A percentile compares a stretch with the other conserved stretches of the same genome.
Evolutionary conservation across 2,888 invertebrate species (phyloP).

Genomic region (Zeuzera pyrina): DNA sequence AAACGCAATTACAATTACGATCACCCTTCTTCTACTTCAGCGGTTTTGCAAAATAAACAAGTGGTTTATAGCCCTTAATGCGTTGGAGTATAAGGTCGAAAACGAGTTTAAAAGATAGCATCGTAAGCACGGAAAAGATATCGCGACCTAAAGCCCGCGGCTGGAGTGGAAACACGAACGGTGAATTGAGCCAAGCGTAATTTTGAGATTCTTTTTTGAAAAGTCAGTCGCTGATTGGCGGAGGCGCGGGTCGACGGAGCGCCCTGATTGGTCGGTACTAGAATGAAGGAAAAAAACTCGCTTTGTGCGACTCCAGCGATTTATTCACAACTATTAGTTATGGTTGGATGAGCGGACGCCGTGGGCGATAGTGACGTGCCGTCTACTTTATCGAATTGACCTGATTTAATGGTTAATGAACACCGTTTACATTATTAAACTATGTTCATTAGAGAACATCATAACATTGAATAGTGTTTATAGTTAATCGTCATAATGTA

Average conservation of each 20-base stretch:
- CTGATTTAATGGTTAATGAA: too few species aligned
- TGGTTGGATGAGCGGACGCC: conserved; percentile 50
- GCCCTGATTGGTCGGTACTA: conserved; percentile 45
- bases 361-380: conserved; percentile 28
- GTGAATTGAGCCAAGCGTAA: conserved; percentile 50
- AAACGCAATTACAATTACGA: conserved; percentile 53
- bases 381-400: too few species aligned
- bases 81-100: conserved; percentile 24
- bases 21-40: conserved; percentile 21
- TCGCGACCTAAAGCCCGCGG: conserved; percentile 49
- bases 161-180: conserved; percentile 47
- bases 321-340: conserved; percentile 70
- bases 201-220: conserved; percentile 56
- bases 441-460: too few species aligned
- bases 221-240: conserved; percentile 47
- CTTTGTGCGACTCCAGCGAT: conserved; percentile 56
- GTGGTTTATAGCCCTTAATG: too few species aligned
- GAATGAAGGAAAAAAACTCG: conserved; percentile 44
- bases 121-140: conserved; percentile 24
- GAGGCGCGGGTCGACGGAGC: conserved; percentile 26
- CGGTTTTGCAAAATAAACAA: conserved; percentile 4
- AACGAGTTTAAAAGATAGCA: conserved; percentile 19
- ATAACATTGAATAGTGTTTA: too few species aligned
- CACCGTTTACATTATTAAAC: too few species aligned
- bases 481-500: too few species aligned